Evolutionary conservation across 2,888 invertebrate species (phyloP).

Genomic region (Apodemia zela): DNA sequence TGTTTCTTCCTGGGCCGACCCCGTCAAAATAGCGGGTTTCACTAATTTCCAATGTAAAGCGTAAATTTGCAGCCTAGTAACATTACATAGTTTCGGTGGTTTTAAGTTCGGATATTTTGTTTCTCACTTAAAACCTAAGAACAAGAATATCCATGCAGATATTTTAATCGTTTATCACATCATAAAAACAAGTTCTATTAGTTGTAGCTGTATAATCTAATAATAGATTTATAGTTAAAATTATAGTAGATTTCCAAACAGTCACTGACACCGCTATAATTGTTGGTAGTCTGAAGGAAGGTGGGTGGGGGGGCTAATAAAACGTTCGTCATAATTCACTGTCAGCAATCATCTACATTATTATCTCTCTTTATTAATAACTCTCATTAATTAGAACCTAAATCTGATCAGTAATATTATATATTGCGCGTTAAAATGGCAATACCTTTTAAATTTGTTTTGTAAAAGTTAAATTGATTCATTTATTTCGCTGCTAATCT

Average conservation of each 20-base stretch:
- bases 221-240: not conserved
- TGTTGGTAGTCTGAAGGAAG: not conserved
- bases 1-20: no score
- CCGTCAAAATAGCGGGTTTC: no score
- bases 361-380: slow-evolving; percentile 16
- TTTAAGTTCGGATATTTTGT: no score
- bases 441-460: not conserved
- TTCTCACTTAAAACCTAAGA: no score
- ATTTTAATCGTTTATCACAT: no score
- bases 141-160: no score
- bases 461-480: not conserved
- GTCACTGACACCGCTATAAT: not conserved
- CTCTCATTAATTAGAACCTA: slow-evolving; percentile 18
- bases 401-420: not conserved
- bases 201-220: not conserved
- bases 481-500: not conserved
- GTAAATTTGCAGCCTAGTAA: no score
- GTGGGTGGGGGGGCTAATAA: not conserved
- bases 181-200: no score
- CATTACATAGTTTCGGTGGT: no score
- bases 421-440: slow-evolving; percentile 14
- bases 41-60: no score
- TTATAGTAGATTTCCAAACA: slow-evolving; percentile 2
- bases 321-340: slow-evolving; percentile 2
- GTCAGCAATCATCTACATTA: slow-evolving; percentile 6